A percentile compares a stretch with the other conserved stretches of the same genome.
Evolutionary conservation across 1,140 invertebrate genomes (phyloP).

Genomic region (Lasioglossum albipes): DNA sequence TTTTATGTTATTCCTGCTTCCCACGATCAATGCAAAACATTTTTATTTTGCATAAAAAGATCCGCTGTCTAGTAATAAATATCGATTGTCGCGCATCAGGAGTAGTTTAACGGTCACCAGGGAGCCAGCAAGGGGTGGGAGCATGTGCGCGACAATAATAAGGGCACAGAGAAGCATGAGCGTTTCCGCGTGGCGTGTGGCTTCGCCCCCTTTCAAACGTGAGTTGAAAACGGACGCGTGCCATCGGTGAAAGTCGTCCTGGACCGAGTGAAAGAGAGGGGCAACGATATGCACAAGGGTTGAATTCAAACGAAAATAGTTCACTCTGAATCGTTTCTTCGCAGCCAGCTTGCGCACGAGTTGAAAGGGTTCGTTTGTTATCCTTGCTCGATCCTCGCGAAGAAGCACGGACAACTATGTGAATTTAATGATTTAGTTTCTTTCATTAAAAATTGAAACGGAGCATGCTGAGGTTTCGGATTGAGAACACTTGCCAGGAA

Average conservation of each 20-base stretch:
- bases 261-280: conserved; percentile 61
- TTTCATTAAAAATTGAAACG: background rate
- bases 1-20: too few species aligned
- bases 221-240: conserved; percentile 73
- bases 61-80: background rate
- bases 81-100: conserved; percentile 29
- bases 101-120: conserved; percentile 64
- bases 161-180: conserved; percentile 51
- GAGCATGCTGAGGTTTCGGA: background rate
- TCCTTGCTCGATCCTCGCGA: background rate
- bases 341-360: conserved; percentile 46
- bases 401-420: background rate
- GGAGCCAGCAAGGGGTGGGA: conserved; percentile 31
- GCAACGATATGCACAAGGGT: conserved; percentile 55
- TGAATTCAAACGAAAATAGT: conserved; percentile 59
- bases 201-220: conserved; percentile 57
- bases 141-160: conserved; percentile 59
- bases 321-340: conserved; percentile 49
- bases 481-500: conserved; percentile 10
- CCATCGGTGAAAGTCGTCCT: conserved; percentile 69
- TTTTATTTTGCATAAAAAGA: too few species aligned
- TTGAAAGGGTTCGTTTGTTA: conserved; percentile 57
- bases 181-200: conserved; percentile 56
- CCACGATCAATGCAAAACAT: too few species aligned
- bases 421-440: background rate